Conservation (phyloP, 2,888 invertebrate genomes). For the Dromius quadrimaculatus region DNA sequence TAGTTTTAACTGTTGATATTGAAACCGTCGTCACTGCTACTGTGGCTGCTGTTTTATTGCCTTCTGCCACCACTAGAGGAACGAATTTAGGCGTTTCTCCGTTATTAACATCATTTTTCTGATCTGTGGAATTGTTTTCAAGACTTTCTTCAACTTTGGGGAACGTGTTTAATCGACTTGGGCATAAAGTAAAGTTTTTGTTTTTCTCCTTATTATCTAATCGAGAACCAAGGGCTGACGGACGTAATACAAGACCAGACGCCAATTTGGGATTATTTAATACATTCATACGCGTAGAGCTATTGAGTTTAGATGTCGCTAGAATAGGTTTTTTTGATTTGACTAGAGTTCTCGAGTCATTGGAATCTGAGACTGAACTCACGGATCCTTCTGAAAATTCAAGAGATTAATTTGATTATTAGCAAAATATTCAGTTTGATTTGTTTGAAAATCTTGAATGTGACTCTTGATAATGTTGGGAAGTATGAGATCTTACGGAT, state of each 20-base stretch:
- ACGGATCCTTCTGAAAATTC: conserved; percentile 27
- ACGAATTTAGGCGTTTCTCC: conserved; percentile 64
- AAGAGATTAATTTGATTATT: not conserved
- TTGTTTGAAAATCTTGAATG: too few relatives aligned
- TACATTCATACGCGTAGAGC: conserved; percentile 51
- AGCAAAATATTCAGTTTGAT: too few relatives aligned
- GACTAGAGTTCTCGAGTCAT: conserved; percentile 30
- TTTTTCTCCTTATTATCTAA: conserved; percentile 50
- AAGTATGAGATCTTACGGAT: too few relatives aligned
- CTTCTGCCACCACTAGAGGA: conserved; percentile 58
- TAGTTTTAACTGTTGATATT: conserved; percentile 57
- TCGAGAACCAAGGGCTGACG: conserved; percentile 58
- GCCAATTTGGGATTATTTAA: conserved; percentile 45
- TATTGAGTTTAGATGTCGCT: conserved; percentile 48
- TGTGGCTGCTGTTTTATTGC: conserved; percentile 14
- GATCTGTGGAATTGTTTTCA: conserved; percentile 43
- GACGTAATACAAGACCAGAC: conserved; percentile 53
- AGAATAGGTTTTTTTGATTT: conserved; percentile 50
- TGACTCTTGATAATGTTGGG: too few relatives aligned
- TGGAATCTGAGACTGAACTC: conserved; percentile 33
- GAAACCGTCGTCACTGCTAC: conserved; percentile 28
- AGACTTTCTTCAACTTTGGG: conserved; percentile 52
- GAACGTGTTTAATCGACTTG: conserved; percentile 64
- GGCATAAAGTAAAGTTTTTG: conserved; percentile 61
- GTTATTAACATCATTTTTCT: conserved; percentile 56